Conservation (phyloP, 2,888 invertebrate genomes). For the Apotomis betuletana region DNA sequence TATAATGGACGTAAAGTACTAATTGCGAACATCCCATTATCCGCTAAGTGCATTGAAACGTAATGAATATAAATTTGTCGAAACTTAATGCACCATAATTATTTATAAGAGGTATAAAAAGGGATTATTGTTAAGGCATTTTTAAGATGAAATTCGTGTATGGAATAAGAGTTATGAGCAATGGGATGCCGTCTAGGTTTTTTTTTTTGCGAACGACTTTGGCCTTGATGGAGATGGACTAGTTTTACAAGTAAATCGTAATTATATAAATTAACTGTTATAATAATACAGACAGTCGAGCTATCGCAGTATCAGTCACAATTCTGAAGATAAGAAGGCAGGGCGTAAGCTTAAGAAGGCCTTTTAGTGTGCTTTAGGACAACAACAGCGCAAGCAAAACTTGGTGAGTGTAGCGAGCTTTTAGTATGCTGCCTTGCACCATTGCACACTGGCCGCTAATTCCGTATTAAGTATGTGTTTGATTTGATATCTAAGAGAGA, state of each 20-base stretch:
- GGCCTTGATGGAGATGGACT: background rate
- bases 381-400: no score
- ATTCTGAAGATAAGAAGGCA: no score
- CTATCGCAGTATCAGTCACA: no score
- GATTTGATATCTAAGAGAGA: no score
- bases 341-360: no score
- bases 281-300: background rate
- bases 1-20: slow-evolving; percentile 55
- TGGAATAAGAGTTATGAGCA: slow-evolving; percentile 4
- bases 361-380: no score
- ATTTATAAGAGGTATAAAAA: slow-evolving; percentile 13
- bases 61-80: slow-evolving; percentile 56
- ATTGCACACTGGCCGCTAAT: no score
- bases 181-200: background rate
- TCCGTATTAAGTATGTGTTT: no score
- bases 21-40: slow-evolving; percentile 57
- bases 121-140: slow-evolving; percentile 17
- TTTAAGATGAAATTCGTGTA: slow-evolving; percentile 29
- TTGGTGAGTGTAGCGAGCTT: no score
- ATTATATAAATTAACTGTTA: background rate
- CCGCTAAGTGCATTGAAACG: slow-evolving; percentile 51
- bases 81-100: slow-evolving; percentile 44
- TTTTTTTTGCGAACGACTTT: background rate
- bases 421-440: no score
- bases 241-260: background rate